phyloP scores from a whole-genome alignment of 2,888 invertebrate genomes.

The Syrista parreyssii region DNA sequence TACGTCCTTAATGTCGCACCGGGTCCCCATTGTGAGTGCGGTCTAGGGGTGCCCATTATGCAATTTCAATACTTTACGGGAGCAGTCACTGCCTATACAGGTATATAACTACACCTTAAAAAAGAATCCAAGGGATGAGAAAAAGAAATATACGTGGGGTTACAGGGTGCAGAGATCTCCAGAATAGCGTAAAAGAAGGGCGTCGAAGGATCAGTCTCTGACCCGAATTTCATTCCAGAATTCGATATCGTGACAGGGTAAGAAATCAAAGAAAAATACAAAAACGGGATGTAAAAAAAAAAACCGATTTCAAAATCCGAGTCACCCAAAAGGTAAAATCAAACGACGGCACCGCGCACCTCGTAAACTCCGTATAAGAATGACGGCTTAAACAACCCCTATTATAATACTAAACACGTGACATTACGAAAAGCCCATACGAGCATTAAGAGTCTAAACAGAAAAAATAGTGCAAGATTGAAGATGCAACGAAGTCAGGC shows the following conservation, averaged over 20 bases:
- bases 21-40: conserved; percentile 20
- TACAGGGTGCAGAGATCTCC: neutral
- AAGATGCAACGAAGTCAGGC: neutral
- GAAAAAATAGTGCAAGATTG: neutral
- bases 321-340: neutral
- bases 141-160: neutral
- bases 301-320: neutral
- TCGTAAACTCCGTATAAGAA: neutral
- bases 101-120: neutral
- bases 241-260: neutral
- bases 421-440: neutral
- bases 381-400: neutral
- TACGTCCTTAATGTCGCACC: conserved; percentile 50
- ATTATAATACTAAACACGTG: neutral
- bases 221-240: neutral
- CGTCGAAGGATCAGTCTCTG: neutral
- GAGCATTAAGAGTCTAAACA: neutral
- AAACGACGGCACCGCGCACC: neutral
- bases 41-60: conserved; percentile 10
- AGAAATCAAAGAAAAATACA: neutral
- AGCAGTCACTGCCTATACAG: neutral
- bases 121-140: neutral
- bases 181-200: neutral
- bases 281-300: neutral
- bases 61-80: conserved; percentile 1